phyloP scores from a whole-genome alignment of 2,888 invertebrate genomes.

The Limulus polyphemus region DNA sequence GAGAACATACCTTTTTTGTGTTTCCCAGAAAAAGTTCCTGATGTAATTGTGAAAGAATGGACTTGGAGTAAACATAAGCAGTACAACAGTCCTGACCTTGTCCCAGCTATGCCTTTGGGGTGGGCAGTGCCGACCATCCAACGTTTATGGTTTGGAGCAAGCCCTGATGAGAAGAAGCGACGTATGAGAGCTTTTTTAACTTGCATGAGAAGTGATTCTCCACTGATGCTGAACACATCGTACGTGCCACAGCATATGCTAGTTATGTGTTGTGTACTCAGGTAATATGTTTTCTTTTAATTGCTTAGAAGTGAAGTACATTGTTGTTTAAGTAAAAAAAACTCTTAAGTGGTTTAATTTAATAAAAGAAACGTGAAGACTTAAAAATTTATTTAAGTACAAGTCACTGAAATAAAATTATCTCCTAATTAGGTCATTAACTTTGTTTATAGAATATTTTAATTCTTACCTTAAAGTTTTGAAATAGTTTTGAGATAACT shows the following conservation, averaged over 20 bases:
- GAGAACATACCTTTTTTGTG: neutral
- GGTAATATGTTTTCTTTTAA: no score
- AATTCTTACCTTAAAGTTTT: no score
- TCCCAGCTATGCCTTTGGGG: conserved; percentile 65
- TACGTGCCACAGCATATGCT: conserved; percentile 59
- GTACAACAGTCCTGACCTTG: conserved; percentile 55
- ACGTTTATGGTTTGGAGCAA: conserved; percentile 68
- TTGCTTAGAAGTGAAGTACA: no score
- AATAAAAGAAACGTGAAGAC: no score
- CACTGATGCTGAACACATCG: no score
- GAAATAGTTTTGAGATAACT: no score
- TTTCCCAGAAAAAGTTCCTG: conserved; percentile 34
- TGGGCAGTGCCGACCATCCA: conserved; percentile 90
- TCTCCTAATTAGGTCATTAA: no score
- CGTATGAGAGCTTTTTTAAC: conserved; percentile 71
- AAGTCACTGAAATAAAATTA: no score
- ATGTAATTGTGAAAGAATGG: conserved; percentile 70
- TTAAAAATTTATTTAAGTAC: no score
- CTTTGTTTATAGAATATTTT: no score
- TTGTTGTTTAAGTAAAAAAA: no score
- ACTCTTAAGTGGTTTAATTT: no score
- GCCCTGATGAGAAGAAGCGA: conserved; percentile 64
- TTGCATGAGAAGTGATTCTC: conserved; percentile 30
- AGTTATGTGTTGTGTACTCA: conserved; percentile 69
- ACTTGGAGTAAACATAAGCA: conserved; percentile 64